Conservation (phyloP, 1,140 invertebrate species). For the Rhysida immarginata region DNA sequence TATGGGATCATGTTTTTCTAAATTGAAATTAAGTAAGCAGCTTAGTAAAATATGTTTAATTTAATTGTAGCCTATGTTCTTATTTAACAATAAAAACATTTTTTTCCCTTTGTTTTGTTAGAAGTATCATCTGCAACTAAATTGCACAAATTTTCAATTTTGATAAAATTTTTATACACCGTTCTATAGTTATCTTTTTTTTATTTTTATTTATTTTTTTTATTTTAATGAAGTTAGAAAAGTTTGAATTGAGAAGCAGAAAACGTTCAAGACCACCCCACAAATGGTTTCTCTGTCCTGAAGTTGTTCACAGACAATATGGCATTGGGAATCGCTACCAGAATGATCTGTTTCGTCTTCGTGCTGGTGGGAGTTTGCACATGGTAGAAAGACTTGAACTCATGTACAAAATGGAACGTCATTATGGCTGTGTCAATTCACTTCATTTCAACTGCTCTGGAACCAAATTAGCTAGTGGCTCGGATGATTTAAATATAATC, state of each 20-base stretch:
- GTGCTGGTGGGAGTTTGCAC: conserved; percentile 64
- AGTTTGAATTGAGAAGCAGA: background rate
- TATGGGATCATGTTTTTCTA: no score
- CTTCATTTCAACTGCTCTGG: conserved; percentile 73
- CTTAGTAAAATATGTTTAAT: no score
- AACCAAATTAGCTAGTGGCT: conserved; percentile 63
- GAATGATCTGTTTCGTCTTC: conserved; percentile 44
- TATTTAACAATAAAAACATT: no score
- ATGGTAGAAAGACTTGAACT: conserved; percentile 66
- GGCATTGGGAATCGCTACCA: conserved; percentile 32
- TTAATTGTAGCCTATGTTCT: no score
- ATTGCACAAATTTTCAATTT: no score
- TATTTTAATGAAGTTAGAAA: background rate
- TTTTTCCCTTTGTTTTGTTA: no score
- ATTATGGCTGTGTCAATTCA: conserved; percentile 81
- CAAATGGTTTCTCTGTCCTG: conserved; percentile 42
- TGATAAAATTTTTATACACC: no score
- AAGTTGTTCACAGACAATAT: conserved; percentile 40
- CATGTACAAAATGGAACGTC: conserved; percentile 56
- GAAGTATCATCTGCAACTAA: no score
- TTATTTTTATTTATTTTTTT: no score
- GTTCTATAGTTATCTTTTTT: no score
- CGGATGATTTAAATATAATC: conserved; percentile 70
- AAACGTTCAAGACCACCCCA: conserved; percentile 39
- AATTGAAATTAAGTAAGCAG: no score